Conservation (phyloP, 53 echinoderm and acorn worm genomes). For the Apostichopus leukothele region DNA sequence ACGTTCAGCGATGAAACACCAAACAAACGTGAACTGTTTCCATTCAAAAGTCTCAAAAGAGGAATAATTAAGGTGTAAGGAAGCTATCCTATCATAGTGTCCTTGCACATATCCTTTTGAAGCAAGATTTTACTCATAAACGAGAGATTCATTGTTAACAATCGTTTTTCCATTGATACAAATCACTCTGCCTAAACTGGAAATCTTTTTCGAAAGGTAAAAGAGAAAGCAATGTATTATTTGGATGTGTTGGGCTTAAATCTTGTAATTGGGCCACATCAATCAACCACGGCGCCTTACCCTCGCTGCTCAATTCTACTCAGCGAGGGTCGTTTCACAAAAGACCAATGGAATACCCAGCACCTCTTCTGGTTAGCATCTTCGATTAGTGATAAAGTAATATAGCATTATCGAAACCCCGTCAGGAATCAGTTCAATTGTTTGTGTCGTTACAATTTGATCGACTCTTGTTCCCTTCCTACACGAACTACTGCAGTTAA, state of each 20-base stretch:
- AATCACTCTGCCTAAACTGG: slow-evolving; percentile 30
- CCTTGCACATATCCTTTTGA: background rate
- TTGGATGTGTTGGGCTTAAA: slow-evolving; percentile 38
- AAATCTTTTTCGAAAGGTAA: background rate
- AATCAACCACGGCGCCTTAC: slow-evolving; percentile 17
- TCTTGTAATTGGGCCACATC: slow-evolving; percentile 32
- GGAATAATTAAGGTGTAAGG: background rate
- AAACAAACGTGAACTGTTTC: slow-evolving; percentile 1
- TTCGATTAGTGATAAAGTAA: slow-evolving; percentile 44
- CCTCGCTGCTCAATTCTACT: slow-evolving; percentile 19
- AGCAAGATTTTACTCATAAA: slow-evolving; percentile 3
- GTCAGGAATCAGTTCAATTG: slow-evolving; percentile 29
- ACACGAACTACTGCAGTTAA: background rate
- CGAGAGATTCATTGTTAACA: slow-evolving; percentile 15
- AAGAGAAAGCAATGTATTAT: background rate
- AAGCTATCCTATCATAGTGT: background rate
- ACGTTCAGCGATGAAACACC: background rate
- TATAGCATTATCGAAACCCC: slow-evolving; percentile 27
- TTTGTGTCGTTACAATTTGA: slow-evolving; percentile 18
- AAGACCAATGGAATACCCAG: background rate
- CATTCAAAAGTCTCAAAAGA: background rate
- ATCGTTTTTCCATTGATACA: slow-evolving; percentile 14
- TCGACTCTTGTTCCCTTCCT: slow-evolving; percentile 13
- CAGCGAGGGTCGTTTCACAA: slow-evolving; percentile 19
- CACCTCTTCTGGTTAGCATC: slow-evolving; percentile 1